Evolutionary conservation across 2,113 vertebrate species (phyloP).

Genomic region (Cyanoderma ruficeps): DNA sequence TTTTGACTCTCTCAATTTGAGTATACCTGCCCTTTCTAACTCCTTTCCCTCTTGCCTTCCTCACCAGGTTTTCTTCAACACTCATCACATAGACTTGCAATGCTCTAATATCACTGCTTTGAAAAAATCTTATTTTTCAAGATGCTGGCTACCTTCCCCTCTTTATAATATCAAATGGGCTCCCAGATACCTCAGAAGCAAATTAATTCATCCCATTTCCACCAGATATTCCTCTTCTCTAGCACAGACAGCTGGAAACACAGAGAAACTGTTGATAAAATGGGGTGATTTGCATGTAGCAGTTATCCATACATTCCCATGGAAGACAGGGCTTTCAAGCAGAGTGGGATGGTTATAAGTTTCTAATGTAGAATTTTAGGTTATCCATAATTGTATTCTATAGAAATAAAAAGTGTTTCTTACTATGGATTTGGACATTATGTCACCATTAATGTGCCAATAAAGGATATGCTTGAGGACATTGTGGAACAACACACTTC

Average conservation of each 20-base stretch:
- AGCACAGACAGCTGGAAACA: neutral
- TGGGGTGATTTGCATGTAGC: neutral
- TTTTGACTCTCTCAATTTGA: neutral
- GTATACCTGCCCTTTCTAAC: neutral
- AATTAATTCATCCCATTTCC: neutral
- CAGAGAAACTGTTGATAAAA: neutral
- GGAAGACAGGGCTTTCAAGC: neutral
- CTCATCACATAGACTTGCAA: neutral
- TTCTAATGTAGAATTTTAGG: slow-evolving; percentile 12
- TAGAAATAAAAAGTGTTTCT: slow-evolving; percentile 34
- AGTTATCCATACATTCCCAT: neutral
- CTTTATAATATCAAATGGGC: neutral
- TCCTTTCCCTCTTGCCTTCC: neutral
- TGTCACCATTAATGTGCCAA: slow-evolving; percentile 46
- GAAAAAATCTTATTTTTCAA: neutral
- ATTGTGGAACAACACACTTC: slow-evolving; percentile 28
- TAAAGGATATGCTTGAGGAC: slow-evolving; percentile 47
- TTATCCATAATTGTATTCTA: neutral
- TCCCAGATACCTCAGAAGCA: neutral
- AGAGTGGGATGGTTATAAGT: neutral
- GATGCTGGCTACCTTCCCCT: neutral
- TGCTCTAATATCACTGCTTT: neutral
- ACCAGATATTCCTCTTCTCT: neutral
- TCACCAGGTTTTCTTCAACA: neutral
- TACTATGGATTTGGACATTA: slow-evolving; percentile 34